Conservation (phyloP, 2,797 vertebrate genomes). For the Rhodeus uyekii region DNA sequence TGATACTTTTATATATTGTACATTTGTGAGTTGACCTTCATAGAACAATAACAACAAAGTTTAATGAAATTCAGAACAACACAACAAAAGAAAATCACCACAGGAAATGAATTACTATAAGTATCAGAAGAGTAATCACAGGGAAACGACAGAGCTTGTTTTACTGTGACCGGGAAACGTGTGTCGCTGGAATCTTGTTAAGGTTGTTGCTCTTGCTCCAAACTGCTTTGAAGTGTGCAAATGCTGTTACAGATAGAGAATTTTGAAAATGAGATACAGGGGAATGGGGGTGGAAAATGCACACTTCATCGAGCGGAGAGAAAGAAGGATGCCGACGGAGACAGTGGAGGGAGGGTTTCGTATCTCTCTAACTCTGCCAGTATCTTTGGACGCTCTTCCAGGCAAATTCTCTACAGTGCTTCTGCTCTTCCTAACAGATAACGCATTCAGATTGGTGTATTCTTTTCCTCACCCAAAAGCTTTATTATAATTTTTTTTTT, state of each 20-base stretch:
- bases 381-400: background rate
- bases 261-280: conserved; percentile 34
- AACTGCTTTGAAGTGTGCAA: conserved; percentile 20
- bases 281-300: conserved; percentile 21
- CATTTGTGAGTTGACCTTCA: background rate
- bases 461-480: background rate
- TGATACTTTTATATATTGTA: background rate
- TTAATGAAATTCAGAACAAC: too few relatives aligned
- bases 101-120: background rate
- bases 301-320: conserved; percentile 17
- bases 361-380: conserved; percentile 4
- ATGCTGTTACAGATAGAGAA: conserved; percentile 32
- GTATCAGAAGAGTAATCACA: background rate
- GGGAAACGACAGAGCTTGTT: background rate
- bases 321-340: conserved; percentile 16
- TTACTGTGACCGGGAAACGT: background rate
- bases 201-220: background rate
- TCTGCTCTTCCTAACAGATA: conserved; percentile 10
- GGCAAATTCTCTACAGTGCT: background rate
- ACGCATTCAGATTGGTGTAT: conserved; percentile 8
- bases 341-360: background rate
- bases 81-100: background rate
- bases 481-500: background rate
- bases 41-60: background rate
- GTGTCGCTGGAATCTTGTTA: background rate